phyloP scores from a whole-genome alignment of 2,797 vertebrate species.

The Clarias laeviceps region DNA sequence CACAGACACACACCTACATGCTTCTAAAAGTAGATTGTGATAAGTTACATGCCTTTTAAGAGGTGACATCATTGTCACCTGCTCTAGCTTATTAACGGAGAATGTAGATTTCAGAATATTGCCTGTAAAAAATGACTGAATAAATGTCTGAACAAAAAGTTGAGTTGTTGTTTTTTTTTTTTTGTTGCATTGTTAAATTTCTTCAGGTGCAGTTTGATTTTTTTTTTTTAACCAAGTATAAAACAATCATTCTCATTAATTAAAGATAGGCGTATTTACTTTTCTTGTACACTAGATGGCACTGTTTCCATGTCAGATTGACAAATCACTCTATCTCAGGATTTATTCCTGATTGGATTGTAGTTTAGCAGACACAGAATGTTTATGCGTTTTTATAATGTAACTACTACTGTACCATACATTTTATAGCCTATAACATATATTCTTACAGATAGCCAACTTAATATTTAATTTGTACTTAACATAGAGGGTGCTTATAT shows the following conservation, averaged over 20 bases:
- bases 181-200: not conserved
- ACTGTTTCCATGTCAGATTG: not conserved
- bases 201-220: not conserved
- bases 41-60: conserved; percentile 6
- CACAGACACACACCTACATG: conserved; percentile 8
- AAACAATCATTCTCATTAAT: not conserved
- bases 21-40: conserved; percentile 15
- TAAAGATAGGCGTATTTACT: not conserved
- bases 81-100: conserved; percentile 29
- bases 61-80: not conserved
- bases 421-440: not conserved
- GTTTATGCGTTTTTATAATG: not conserved
- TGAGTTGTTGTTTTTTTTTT: not conserved
- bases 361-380: not conserved
- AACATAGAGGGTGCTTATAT: not conserved
- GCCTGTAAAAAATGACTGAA: conserved; percentile 48
- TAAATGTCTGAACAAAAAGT: conserved; percentile 44
- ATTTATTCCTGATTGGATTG: not conserved
- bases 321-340: no score
- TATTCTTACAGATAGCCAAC: not conserved
- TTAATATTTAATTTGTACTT: not conserved
- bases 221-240: not conserved
- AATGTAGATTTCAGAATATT: conserved; percentile 35
- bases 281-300: not conserved
- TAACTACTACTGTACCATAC: not conserved